Base-by-base conservation (phyloP, 2,797 vertebrate genomes). In the Protosalanx chinensis region DNA sequence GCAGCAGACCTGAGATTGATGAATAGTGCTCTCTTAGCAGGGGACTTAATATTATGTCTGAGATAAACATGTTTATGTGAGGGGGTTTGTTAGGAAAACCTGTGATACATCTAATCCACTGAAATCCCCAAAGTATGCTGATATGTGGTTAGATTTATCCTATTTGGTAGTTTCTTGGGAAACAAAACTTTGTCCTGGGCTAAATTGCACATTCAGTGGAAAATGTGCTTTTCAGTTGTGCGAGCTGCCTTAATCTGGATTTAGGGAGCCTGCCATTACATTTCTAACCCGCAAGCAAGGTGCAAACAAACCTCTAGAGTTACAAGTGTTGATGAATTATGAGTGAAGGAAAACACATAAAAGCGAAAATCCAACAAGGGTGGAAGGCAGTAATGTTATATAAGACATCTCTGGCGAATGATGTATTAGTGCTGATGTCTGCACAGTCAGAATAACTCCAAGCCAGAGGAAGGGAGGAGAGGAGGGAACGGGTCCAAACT, bases 381-480 rank as follows among this genome's bases (percentile, higher is more conserved):
- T 81, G 80, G 79, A 78, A 77, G 81, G 81, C 23, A 79, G 41
- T 33, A 23, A 6, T 64, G 76, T 76, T 80, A 74, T 16, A 16
- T 72, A 75, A 75, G 76, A 82, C 46, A 49, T 76, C 79, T 80
- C 75, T 74, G 29, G 76, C 82, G 76, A 71, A 76, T 79, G 81
- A 85, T 84, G 76, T 74, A 76, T 84, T 86, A 86, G 77, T 86
- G 88, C 88, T 88, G 87, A 90, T 82, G 85, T 87, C 73, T 86
- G 88, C 88, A 79, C 41, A 81, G 82, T 67, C 60, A 53, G 64
- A 76, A 77, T 85, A 83, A 78, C 78, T 85, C 65, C 58, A 72
- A 78, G 76, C 73, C 75, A 82, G 76, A 81, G 62, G 41, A 76
- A 68, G 60, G 76, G 76, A 75, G 79, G 70, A 60, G 79, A 66